These are phyloP conservation scores for Brachyptera risi DNA, from an alignment of 2,888 invertebrate genomes.

Conservation along the genomic window DNA sequence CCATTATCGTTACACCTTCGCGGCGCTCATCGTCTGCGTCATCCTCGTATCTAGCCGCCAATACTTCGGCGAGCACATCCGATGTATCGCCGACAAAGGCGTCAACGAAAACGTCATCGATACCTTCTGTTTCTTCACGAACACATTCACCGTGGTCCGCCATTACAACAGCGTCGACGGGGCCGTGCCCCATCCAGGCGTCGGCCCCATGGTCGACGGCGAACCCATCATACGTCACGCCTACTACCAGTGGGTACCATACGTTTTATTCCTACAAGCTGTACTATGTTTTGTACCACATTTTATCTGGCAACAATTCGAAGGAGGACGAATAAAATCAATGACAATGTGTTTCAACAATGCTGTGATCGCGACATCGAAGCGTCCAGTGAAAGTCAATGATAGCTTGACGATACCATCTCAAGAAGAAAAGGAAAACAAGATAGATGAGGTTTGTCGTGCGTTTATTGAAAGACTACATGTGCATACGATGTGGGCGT, in stretches of 20 bases:
- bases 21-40: constrained; percentile 4
- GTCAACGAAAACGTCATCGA: constrained; percentile 10
- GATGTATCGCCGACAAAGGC: constrained; percentile 19
- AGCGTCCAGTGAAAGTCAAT: constrained; percentile 1
- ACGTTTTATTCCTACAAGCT: constrained; percentile 45
- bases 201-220: constrained; percentile 37
- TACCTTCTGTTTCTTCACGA: constrained; percentile 34
- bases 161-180: neutral
- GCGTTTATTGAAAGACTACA: constrained; percentile 23
- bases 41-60: constrained; percentile 15
- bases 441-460: constrained; percentile 3
- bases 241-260: constrained; percentile 47
- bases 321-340: constrained; percentile 42
- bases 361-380: constrained; percentile 1
- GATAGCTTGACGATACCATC: constrained; percentile 16
- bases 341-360: constrained; percentile 22
- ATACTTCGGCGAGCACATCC: constrained; percentile 23
- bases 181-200: constrained; percentile 36
- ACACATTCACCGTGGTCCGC: constrained; percentile 34
- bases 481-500: constrained; percentile 25
- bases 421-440: constrained; percentile 4
- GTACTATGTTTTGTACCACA: constrained; percentile 44
- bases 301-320: constrained; percentile 44
- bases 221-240: constrained; percentile 41
- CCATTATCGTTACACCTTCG: constrained; percentile 17